Base-by-base conservation (phyloP, 1,140 invertebrate genomes). In the Brachionus calyciflorus region DNA sequence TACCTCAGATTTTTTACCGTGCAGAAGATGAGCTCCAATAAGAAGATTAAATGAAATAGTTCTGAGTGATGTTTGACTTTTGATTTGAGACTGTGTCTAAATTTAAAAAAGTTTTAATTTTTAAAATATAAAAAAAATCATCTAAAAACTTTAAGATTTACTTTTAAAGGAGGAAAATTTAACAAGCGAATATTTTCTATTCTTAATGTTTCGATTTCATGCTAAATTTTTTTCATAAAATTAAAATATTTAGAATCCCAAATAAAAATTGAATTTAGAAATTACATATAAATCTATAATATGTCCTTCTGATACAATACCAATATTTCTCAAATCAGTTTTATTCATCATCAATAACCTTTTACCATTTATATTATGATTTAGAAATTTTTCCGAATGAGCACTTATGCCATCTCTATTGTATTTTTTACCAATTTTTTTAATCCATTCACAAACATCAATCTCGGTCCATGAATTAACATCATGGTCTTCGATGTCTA, bases 381-480 rank as follows among this genome's bases (percentile, higher is more conserved):
- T 68, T 5, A 82, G 70, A 77, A 86, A 85, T n/a, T 83, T 70
- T 6, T 83, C 81, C 26, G 81, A 81, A 81, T 85, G 85, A 75
- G 82, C 81, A 6, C 79, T 80, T 10, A 86, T 63, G 57, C 83
- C 83, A 51, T 77, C 60, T n/a, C 57, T 17, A 24, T 10, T n/a
- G 12, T 69, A 69, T 49, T 69, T 69, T 24, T 26, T 49, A 28
- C 46, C 75, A 33, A 53, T 69, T 60, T 46, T 60, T 40, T 76
- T 65, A 26, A 44, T 28, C 48, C 53, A 78, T 17, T 77, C 76
- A 48, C 12, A 84, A 78, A 85, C 85, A 81, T 85, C 85, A 65
- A 83, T 80, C 77, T 85, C 83, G 68, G 81, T 80, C 85, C 85
- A 86, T 2, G 82, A 83, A 65, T 84, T 83, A 0, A 85, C 84